These are phyloP conservation scores for Turritopsis dohrnii DNA, from an alignment of 30 jellyfish, hydroid and myxozoan genomes.

Conservation along the genomic window DNA sequence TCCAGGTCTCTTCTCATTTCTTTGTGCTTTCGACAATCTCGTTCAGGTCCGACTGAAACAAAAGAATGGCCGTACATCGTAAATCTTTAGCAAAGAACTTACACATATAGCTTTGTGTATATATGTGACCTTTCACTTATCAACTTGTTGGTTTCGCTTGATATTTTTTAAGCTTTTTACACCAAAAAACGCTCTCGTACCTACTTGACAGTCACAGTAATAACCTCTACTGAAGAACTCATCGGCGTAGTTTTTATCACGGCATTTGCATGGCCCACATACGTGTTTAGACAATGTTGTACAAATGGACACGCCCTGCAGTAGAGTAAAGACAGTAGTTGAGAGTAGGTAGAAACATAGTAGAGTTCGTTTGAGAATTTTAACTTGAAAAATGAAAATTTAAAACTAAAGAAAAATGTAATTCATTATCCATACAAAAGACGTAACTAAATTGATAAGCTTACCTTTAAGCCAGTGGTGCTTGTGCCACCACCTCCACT, in stretches of 20 bases:
- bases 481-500: constrained; percentile 5
- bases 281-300: neutral
- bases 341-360: too few relatives aligned
- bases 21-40: neutral
- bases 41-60: neutral
- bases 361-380: too few relatives aligned
- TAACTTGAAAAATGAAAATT: neutral
- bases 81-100: neutral
- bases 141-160: neutral
- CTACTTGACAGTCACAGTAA: neutral
- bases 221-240: constrained; percentile 15
- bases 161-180: neutral
- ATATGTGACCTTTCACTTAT: neutral
- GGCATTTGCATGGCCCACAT: constrained; percentile 11
- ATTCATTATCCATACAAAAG: too few relatives aligned
- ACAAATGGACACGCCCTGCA: neutral
- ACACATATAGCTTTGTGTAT: neutral
- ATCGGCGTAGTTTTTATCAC: constrained; percentile 4
- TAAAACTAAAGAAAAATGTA: neutral
- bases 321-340: neutral
- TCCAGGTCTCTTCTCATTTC: neutral
- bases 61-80: neutral
- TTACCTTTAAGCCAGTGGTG: neutral
- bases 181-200: neutral
- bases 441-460: neutral